A percentile compares a stretch with the other conserved stretches of the same genome.
phyloP scores from a whole-genome alignment of 2,797 vertebrate species.

The Eptatretus atami region DNA sequence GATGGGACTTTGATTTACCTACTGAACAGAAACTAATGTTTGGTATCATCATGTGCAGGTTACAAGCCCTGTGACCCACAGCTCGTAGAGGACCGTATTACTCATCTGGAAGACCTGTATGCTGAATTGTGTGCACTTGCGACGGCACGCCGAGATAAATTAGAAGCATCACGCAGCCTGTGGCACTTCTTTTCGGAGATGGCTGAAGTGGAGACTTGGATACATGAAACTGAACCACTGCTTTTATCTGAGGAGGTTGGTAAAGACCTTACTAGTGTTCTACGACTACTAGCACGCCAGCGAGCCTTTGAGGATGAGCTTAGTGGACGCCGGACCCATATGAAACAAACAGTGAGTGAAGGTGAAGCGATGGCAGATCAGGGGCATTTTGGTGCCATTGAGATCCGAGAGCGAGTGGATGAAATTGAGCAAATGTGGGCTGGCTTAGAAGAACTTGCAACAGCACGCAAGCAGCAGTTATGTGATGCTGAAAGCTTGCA shows the following conservation, averaged over 20 bases:
- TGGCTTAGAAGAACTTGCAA: slow-evolving; percentile 45
- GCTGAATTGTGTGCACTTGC: slow-evolving; percentile 70
- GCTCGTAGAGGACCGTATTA: slow-evolving; percentile 59
- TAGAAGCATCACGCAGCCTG: slow-evolving; percentile 73
- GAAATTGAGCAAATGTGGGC: slow-evolving; percentile 74
- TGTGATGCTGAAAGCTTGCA: slow-evolving; percentile 60
- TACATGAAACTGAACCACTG: slow-evolving; percentile 86
- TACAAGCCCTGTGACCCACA: slow-evolving; percentile 89
- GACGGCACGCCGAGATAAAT: slow-evolving; percentile 40
- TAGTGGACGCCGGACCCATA: slow-evolving; percentile 47
- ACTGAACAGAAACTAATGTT: background rate
- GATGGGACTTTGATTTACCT: background rate
- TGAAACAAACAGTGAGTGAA: slow-evolving; percentile 58
- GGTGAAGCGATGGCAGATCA: slow-evolving; percentile 56
- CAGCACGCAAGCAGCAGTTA: slow-evolving; percentile 46
- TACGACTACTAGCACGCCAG: slow-evolving; percentile 66
- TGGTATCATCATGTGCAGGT: slow-evolving; percentile 17
- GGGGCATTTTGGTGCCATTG: slow-evolving; percentile 68
- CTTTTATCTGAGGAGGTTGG: slow-evolving; percentile 65
- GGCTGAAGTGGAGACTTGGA: slow-evolving; percentile 94
- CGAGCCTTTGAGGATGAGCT: slow-evolving; percentile 81
- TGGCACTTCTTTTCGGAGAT: slow-evolving; percentile 99
- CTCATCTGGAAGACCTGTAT: slow-evolving; percentile 93
- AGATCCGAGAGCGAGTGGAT: slow-evolving; percentile 45
- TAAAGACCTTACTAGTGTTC: slow-evolving; percentile 58